phyloP scores from a whole-genome alignment of 2,888 invertebrate species.

The Brachylomia viminalis region DNA sequence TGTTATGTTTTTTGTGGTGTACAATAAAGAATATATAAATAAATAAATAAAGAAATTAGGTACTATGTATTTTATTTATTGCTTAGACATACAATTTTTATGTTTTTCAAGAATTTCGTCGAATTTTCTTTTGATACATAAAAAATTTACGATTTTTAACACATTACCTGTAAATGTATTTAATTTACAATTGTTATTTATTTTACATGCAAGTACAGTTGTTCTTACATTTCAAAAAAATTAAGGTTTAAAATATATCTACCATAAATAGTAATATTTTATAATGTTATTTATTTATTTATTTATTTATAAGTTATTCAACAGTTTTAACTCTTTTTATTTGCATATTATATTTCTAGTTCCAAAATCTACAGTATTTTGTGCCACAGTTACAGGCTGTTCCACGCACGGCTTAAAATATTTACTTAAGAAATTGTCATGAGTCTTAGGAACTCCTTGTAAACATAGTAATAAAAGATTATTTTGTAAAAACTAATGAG shows the following conservation, averaged over 20 bases:
- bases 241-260: slow-evolving; percentile 41
- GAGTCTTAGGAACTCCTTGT: slow-evolving; percentile 57
- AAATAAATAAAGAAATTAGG: slow-evolving; percentile 12
- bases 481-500: slow-evolving; percentile 32
- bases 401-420: background rate
- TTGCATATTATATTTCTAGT: slow-evolving; percentile 63
- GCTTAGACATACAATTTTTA: slow-evolving; percentile 21
- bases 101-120: slow-evolving; percentile 17
- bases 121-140: slow-evolving; percentile 6
- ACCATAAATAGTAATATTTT: slow-evolving; percentile 60
- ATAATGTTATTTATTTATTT: too few relatives aligned
- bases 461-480: slow-evolving; percentile 23
- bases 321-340: slow-evolving; percentile 65
- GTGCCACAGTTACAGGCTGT: slow-evolving; percentile 36
- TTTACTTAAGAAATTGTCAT: slow-evolving; percentile 54
- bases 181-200: slow-evolving; percentile 28
- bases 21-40: too few relatives aligned
- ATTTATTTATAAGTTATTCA: too few relatives aligned
- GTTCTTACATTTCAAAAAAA: slow-evolving; percentile 48
- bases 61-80: slow-evolving; percentile 48
- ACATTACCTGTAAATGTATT: slow-evolving; percentile 5
- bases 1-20: too few relatives aligned
- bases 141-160: slow-evolving; percentile 1
- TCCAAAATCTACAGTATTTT: slow-evolving; percentile 62
- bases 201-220: slow-evolving; percentile 49